Conservation (phyloP, 2,113 vertebrate genomes). For the Pycnonotus jocosus region DNA sequence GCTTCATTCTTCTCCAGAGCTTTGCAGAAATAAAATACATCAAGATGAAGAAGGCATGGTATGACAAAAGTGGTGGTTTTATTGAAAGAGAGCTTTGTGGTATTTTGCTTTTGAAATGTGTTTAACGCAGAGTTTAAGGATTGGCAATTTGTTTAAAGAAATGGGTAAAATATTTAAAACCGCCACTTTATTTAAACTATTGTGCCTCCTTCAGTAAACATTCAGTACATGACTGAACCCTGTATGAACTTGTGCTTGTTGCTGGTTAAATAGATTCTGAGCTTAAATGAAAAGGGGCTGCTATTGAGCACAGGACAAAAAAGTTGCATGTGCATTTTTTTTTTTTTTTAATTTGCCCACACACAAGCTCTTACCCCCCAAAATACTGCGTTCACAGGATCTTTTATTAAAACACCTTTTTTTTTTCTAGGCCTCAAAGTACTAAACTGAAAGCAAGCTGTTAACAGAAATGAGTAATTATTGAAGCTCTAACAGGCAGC, state of each 20-base stretch:
- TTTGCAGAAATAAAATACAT: constrained; percentile 51
- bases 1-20: constrained; percentile 38
- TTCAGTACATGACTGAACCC: constrained; percentile 81
- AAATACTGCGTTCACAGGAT: constrained; percentile 70
- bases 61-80: constrained; percentile 49
- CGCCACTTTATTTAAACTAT: constrained; percentile 79
- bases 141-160: constrained; percentile 81
- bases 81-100: constrained; percentile 66
- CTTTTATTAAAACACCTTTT: constrained; percentile 75
- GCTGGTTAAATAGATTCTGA: constrained; percentile 76
- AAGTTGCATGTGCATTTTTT: constrained; percentile 77
- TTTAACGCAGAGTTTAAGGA: constrained; percentile 74
- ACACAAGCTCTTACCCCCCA: constrained; percentile 77
- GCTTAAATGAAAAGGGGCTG: constrained; percentile 69
- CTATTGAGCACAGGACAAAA: constrained; percentile 75
- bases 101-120: constrained; percentile 74
- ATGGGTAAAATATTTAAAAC: constrained; percentile 82
- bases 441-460: constrained; percentile 83
- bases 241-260: constrained; percentile 81
- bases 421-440: constrained; percentile 76
- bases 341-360: constrained; percentile 75
- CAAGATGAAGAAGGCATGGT: constrained; percentile 16
- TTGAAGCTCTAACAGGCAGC: constrained; percentile 87
- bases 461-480: constrained; percentile 89
- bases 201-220: constrained; percentile 82